Base-by-base conservation (phyloP, 2,888 invertebrate genomes). In the Neuroscelio doddi region DNA sequence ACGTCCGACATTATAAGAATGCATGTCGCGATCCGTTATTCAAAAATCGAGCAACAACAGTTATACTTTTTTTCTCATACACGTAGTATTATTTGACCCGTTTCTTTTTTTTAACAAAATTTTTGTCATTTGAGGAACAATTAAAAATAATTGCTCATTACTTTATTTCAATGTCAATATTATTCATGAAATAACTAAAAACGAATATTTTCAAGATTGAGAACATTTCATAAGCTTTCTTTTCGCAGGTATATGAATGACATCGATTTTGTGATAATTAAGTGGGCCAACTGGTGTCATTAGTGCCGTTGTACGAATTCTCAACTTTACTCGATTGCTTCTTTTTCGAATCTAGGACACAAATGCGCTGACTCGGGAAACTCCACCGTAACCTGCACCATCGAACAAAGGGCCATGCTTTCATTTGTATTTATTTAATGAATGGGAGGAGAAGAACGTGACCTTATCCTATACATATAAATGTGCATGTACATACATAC, bases 371-470 rank as follows among this genome's bases (percentile, higher is more conserved):
- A 44, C 44, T 41, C 29, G 16, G 32, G 10, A 51, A 52, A 39
- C 42, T 56, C 56, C 46, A 57, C 56, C 56, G 56, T 52, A 38
- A 56, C 47, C 47, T 56, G 45, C 44, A 38, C 47, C 42, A 29
- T 49, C 49, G 53, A 55, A 61, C 50, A 51, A 62, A 45, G 46
- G 30, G 29, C 27, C 39, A 49, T 9, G 30, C 10, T 30, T 63
- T 42, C 38, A 32, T 56, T 42, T 53, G 49, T 46, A 9, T 55
- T 34, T 47, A 46, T 26, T 12, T 42, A 29, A 56, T 42, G 56
- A 56, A 56, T 56, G 46, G 38, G 50, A 61, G 46, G 55, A 34
- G 46, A 62, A 51, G 45, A 56, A 51, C 24, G 49, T 41, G 46
- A 55, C 17, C 34, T 46, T 26, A 41, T 29, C 4, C 41, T n/a